Base-by-base conservation (phyloP, 2,797 vertebrate genomes). In the Onychomys leucogaster region DNA sequence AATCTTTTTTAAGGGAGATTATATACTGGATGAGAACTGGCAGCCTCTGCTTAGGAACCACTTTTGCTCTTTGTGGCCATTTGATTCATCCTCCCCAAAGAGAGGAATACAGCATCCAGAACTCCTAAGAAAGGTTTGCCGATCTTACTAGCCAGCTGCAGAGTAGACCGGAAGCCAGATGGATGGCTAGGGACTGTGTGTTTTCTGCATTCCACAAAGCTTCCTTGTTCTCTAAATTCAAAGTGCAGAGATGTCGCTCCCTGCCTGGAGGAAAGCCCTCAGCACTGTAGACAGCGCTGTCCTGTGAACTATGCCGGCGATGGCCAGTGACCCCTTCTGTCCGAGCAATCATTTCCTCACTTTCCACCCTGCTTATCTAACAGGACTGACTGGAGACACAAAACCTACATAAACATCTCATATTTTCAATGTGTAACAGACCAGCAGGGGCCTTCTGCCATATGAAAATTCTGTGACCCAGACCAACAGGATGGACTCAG, bases 301-400 rank as follows among this genome's bases (percentile, higher is more conserved):
- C 25, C 75, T 29, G 21, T 6, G 32, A 52, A 77, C 67, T 14
- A 17, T 55, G n/a, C 52, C 6, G 52, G 59, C 61, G 17, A 59
- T 23, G 29, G 46, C 0, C 2, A 41, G 49, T 55, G 37, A 29
- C 29, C 23, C 63, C 11, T 8, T 63, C 59, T 83, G 71, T 49
- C 85, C 52, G 41, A 90, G 88, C 86, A 84, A 59, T 8, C 21
- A 75, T 84, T 93, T 86, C 71, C 87, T 96, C 59, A 46, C 59
- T 91, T 89, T 89, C 73, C 14, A 6, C 57, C 77, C n/a, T 77
- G 67, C 85, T 91, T 89, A 80, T 87, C 86, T n/a, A 75, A 77
- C 63, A 87, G 49, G 49, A 49, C 61, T 93, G 78, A 34, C 55
- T 21, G 32, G 57, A 92, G 78, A 63, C 57, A 4, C 10, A 41